Conservation (phyloP, 2,888 invertebrate species). For the Horisme vitalbata region DNA sequence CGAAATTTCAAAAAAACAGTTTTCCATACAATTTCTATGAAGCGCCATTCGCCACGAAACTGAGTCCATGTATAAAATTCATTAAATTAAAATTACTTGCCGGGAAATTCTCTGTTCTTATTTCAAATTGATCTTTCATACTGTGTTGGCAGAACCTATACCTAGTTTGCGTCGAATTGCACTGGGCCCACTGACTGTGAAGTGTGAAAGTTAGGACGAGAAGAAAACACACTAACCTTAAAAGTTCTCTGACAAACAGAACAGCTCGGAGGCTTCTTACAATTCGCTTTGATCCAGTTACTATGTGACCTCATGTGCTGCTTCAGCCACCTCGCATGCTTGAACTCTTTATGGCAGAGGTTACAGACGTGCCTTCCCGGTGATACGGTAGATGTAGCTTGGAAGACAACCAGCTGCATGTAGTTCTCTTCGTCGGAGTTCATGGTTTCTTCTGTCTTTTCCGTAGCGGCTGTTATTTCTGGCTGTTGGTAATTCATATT, state of each 20-base stretch:
- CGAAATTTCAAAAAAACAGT: no score
- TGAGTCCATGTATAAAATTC: no score
- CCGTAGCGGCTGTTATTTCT: constrained; percentile 27
- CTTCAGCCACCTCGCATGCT: constrained; percentile 84
- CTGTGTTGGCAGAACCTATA: no score
- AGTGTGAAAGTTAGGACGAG: no score
- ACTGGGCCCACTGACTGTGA: no score
- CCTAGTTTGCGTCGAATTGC: no score
- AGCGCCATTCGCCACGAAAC: no score
- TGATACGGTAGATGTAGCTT: constrained; percentile 78
- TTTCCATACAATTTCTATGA: no score
- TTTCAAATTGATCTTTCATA: no score
- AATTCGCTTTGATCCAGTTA: constrained; percentile 86
- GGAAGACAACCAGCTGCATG: constrained; percentile 71
- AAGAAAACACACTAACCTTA: constrained; percentile 75
- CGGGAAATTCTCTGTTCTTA: no score
- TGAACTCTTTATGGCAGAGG: constrained; percentile 85
- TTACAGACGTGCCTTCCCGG: constrained; percentile 84
- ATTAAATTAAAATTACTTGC: no score
- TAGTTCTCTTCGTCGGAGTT: constrained; percentile 76
- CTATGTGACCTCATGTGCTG: constrained; percentile 84
- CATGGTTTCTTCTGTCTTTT: constrained; percentile 53
- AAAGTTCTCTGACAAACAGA: constrained; percentile 84
- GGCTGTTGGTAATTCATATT: constrained; percentile 13
- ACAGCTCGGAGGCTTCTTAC: constrained; percentile 85